Percentiles rank a stretch among this genome's conserved stretches.
phyloP scores from a whole-genome alignment of 2,797 vertebrate species.

The Cryptoprocta ferox region DNA sequence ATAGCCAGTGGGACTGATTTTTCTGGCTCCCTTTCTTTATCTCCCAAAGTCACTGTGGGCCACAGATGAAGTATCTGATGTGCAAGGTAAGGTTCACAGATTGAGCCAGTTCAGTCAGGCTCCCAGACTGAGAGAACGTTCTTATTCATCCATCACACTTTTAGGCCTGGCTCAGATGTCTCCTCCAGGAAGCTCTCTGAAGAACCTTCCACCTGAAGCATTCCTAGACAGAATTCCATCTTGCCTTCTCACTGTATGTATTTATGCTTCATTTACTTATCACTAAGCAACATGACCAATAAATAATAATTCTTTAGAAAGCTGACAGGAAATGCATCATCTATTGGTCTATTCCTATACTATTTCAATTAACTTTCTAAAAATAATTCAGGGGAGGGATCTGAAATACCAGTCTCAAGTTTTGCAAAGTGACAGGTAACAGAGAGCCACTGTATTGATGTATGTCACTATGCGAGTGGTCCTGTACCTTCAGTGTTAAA shows the following conservation, averaged over 20 bases:
- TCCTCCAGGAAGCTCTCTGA: neutral
- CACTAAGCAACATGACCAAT: neutral
- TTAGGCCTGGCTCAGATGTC: neutral
- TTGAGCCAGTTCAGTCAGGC: neutral
- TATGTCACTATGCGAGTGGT: neutral
- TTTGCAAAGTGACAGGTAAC: constrained; percentile 44
- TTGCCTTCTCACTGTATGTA: neutral
- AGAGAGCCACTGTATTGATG: constrained; percentile 1
- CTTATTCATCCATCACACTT: neutral
- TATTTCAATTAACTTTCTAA: constrained; percentile 58
- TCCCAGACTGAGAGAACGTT: neutral
- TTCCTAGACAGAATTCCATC: constrained; percentile 3
- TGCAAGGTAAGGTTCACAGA: neutral
- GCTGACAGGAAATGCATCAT: neutral
- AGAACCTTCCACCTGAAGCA: neutral
- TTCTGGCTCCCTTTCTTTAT: neutral
- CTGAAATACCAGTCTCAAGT: neutral
- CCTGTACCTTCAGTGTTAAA: neutral
- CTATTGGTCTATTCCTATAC: constrained; percentile 13
- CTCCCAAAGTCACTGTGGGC: neutral
- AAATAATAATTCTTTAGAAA: constrained; percentile 35
- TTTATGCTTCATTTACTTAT: constrained; percentile 12
- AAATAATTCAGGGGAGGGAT: constrained; percentile 25
- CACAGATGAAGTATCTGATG: neutral
- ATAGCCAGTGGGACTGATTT: neutral